Conservation (phyloP, 1,140 invertebrate species). For the Micrasema minimum region DNA sequence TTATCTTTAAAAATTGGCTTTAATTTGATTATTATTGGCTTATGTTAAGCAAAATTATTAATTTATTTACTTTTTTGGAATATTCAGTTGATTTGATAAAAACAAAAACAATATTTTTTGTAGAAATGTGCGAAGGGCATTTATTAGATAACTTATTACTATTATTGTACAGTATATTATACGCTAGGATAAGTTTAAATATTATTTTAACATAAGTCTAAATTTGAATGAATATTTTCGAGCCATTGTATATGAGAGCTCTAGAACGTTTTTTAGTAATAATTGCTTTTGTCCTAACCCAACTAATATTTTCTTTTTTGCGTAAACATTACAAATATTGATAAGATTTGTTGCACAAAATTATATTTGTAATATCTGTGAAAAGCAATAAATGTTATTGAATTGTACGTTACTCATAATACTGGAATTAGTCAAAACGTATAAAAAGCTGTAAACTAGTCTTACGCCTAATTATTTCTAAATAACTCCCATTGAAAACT, state of each 20-base stretch:
- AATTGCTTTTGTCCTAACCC: conserved; percentile 39
- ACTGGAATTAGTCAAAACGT: conserved; percentile 39
- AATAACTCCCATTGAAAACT: conserved; percentile 33
- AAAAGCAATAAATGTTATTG: conserved; percentile 41
- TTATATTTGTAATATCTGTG: conserved; percentile 25
- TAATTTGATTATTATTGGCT: conserved; percentile 25
- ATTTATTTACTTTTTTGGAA: neutral
- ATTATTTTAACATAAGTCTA: conserved; percentile 24
- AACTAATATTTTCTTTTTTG: conserved; percentile 36
- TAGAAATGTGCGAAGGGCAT: conserved; percentile 35
- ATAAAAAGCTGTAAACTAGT: conserved; percentile 40
- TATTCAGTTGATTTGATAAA: neutral
- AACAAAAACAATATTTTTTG: conserved; percentile 1
- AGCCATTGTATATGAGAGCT: conserved; percentile 33
- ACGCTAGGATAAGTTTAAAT: conserved; percentile 15
- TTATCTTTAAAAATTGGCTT: conserved; percentile 8
- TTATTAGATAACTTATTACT: conserved; percentile 48
- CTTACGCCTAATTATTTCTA: conserved; percentile 40
- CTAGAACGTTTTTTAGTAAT: conserved; percentile 25
- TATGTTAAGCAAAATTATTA: conserved; percentile 21
- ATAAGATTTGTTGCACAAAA: conserved; percentile 33
- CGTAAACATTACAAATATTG: conserved; percentile 32
- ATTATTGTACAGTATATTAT: conserved; percentile 47
- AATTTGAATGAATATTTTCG: conserved; percentile 20
- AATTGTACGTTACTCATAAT: conserved; percentile 22